Percentiles rank a stretch among this genome's conserved stretches.
phyloP scores from a whole-genome alignment of 2,888 invertebrate genomes.

The Ectobius pallidus region DNA sequence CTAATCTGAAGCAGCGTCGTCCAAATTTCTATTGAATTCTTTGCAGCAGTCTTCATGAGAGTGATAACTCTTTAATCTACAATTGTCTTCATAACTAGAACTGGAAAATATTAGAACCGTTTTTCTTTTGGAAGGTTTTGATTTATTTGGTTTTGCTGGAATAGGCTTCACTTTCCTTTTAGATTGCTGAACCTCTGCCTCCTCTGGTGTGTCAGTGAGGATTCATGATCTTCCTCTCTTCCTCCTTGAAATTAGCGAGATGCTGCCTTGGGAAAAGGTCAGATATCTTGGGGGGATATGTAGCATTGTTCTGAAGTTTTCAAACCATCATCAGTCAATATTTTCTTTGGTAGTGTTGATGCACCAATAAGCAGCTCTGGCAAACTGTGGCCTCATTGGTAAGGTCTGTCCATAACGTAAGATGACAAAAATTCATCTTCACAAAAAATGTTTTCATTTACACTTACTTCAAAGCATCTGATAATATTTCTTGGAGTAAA shows the following conservation, averaged over 20 bases:
- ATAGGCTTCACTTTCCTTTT: conserved; percentile 26
- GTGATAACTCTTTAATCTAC: background rate
- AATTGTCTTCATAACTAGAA: background rate
- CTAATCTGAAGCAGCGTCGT: background rate
- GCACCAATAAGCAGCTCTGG: background rate
- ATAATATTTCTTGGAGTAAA: background rate
- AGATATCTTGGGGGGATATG: background rate
- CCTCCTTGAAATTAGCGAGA: background rate
- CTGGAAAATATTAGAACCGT: background rate
- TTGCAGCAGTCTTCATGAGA: background rate
- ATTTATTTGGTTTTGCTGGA: background rate
- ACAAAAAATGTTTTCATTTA: background rate
- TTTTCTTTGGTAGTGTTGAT: background rate
- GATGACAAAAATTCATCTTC: background rate
- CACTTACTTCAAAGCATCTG: background rate
- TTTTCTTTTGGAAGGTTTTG: background rate
- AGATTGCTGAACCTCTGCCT: conserved; percentile 44
- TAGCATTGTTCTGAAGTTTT: background rate
- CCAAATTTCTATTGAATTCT: background rate
- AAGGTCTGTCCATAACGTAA: background rate
- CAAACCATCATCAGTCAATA: background rate
- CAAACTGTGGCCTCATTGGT: background rate
- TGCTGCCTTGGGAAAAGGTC: background rate
- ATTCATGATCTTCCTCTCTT: background rate
- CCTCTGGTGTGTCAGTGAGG: background rate